Evolutionary conservation across 2,888 invertebrate genomes (phyloP).

Genomic region (Aplocera efformata): DNA sequence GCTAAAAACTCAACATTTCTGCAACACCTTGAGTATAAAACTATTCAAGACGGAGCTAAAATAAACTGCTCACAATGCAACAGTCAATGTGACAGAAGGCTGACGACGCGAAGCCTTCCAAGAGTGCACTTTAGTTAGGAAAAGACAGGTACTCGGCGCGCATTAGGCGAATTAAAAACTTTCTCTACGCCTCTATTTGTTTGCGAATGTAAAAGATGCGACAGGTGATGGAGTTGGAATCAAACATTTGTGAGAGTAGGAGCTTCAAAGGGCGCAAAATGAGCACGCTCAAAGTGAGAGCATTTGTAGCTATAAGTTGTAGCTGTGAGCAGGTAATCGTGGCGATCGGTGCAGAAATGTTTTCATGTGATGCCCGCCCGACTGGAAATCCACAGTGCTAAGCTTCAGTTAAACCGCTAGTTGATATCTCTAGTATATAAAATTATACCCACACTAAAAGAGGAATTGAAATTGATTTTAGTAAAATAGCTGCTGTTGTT

Average conservation of each 20-base stretch:
- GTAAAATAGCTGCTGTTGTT: too few species aligned
- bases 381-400: slow-evolving; percentile 36
- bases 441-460: too few species aligned
- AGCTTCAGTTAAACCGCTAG: slow-evolving; percentile 18
- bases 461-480: too few species aligned
- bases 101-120: slow-evolving; percentile 54
- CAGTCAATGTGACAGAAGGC: slow-evolving; percentile 64
- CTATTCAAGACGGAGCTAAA: slow-evolving; percentile 58
- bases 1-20: slow-evolving; percentile 34
- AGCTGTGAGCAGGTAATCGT: slow-evolving; percentile 58
- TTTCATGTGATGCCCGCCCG: slow-evolving; percentile 53
- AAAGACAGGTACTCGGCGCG: slow-evolving; percentile 63
- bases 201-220: slow-evolving; percentile 54
- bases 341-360: slow-evolving; percentile 60
- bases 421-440: background rate
- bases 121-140: slow-evolving; percentile 65
- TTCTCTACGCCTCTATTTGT: slow-evolving; percentile 63
- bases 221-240: slow-evolving; percentile 61
- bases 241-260: slow-evolving; percentile 64
- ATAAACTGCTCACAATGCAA: slow-evolving; percentile 67
- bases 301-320: slow-evolving; percentile 54
- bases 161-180: slow-evolving; percentile 79
- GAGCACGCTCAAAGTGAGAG: slow-evolving; percentile 66
- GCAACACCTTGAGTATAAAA: slow-evolving; percentile 42
- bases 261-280: slow-evolving; percentile 67